phyloP scores from a whole-genome alignment of 1,140 invertebrate genomes.

The Coenobita brevimanus region DNA sequence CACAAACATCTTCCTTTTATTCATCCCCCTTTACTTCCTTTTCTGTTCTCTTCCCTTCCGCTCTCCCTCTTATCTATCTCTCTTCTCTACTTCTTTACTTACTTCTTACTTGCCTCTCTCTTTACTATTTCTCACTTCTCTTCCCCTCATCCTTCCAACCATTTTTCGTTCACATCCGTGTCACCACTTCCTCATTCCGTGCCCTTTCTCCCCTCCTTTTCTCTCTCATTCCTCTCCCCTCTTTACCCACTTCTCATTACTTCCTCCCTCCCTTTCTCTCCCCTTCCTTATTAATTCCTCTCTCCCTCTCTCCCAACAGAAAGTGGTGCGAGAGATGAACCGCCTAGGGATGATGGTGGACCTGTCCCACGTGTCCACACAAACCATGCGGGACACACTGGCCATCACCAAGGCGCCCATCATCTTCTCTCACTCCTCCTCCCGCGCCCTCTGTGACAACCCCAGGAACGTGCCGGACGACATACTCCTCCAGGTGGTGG shows the following conservation, averaged over 20 bases:
- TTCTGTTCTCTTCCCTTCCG: not conserved
- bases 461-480: constrained; percentile 74
- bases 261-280: not conserved
- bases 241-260: not conserved
- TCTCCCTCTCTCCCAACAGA: constrained; percentile 19
- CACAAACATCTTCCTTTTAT: not conserved
- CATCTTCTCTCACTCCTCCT: constrained; percentile 75
- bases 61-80: not conserved
- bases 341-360: constrained; percentile 72
- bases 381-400: constrained; percentile 73
- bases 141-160: not conserved
- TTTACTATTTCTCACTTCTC: not conserved
- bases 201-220: not conserved
- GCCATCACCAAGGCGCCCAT: constrained; percentile 72
- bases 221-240: not conserved
- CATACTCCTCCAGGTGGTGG: constrained; percentile 72
- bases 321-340: constrained; percentile 50
- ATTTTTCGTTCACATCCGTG: not conserved
- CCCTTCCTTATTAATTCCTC: too few relatives aligned
- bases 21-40: too few relatives aligned
- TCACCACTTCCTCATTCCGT: not conserved
- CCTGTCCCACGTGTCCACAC: constrained; percentile 74
- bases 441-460: constrained; percentile 71
- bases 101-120: not conserved
- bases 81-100: not conserved